phyloP scores from a whole-genome alignment of 2,797 vertebrate species.

The Dromococcyx pavoninus region DNA sequence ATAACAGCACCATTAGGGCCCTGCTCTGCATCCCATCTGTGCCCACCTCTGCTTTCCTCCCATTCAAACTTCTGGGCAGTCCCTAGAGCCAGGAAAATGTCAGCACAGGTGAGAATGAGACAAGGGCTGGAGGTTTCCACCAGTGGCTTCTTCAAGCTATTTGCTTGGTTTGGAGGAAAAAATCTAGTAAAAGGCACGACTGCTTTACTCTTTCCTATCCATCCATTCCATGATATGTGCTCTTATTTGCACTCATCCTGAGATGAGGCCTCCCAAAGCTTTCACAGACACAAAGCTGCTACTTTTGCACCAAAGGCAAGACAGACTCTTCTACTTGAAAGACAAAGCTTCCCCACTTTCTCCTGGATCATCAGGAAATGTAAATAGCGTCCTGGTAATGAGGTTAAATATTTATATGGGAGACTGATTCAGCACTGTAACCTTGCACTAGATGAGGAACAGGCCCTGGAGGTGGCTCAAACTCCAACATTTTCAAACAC shows the following conservation, averaged over 20 bases:
- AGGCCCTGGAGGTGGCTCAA: neutral
- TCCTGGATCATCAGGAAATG: neutral
- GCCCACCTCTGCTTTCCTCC: neutral
- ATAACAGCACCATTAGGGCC: neutral
- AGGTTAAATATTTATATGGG: neutral
- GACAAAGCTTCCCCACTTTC: neutral
- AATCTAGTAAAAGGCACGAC: rapidly evolving
- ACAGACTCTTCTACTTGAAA: neutral
- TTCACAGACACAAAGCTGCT: neutral
- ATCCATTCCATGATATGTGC: rapidly evolving
- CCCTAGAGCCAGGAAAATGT: neutral
- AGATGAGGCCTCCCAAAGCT: neutral
- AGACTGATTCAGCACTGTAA: neutral
- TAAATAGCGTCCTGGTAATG: neutral
- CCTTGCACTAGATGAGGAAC: neutral
- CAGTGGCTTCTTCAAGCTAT: neutral
- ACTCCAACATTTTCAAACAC: neutral
- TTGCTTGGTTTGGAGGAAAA: neutral
- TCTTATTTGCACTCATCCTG: neutral
- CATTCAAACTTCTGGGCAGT: neutral
- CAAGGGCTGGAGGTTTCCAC: neutral
- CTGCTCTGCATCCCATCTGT: rapidly evolving
- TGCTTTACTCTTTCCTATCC: neutral
- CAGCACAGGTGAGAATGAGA: neutral
- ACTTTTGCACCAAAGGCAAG: neutral